Evolutionary conservation across 1,140 invertebrate genomes (phyloP), one percentile per base, ranked within the genome.

Genomic region (Temnothorax curvispinosus): DNA sequence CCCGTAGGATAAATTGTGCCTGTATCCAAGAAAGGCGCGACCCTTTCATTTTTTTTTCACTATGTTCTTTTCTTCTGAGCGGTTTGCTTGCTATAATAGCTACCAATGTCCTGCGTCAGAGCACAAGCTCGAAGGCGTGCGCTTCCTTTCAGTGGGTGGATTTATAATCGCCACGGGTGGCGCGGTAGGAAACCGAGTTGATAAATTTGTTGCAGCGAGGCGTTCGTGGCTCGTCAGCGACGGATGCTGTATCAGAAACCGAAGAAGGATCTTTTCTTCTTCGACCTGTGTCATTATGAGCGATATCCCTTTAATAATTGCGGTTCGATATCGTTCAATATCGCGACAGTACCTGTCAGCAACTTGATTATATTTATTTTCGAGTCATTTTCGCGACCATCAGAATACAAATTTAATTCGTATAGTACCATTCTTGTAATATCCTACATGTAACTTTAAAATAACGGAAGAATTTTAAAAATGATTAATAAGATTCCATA

Each of bases 81-180:
- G 47, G 69, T 50, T 11, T 47, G 15, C 21, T 56, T 4, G 3
- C n/a, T 21, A 62, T 47, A 60, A 74, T 60, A n/a, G 58, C 27
- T 47, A 50, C 21, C 54, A 74, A 74, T 82, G 52, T 82, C 54
- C 67, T n/a, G 65, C 50, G 78, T 50, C 47, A 35, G 65, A 81
- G 38, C 11, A 21, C 21, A 38, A 54, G 21, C 67, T 60, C 41
- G 67, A 60, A 60, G 69, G 69, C 67, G 56, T 13, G 41, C 69
- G 69, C 44, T 84, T 75, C 69, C 56, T 84, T 84, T 84, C 80
- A 75, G 69, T 75, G 69, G 80, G 41, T 50, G 80, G 80, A 84
- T 84, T 84, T 84, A 84, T 84, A 84, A 84, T 84, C 80, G 54
- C 80, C 54, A 75, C 54, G 80, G 80, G 80, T 82, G 80, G 80